A percentile compares a stretch with the other conserved stretches of the same genome.
Evolutionary conservation across 2,888 invertebrate species (phyloP).

Genomic region (Tenthredo livida): DNA sequence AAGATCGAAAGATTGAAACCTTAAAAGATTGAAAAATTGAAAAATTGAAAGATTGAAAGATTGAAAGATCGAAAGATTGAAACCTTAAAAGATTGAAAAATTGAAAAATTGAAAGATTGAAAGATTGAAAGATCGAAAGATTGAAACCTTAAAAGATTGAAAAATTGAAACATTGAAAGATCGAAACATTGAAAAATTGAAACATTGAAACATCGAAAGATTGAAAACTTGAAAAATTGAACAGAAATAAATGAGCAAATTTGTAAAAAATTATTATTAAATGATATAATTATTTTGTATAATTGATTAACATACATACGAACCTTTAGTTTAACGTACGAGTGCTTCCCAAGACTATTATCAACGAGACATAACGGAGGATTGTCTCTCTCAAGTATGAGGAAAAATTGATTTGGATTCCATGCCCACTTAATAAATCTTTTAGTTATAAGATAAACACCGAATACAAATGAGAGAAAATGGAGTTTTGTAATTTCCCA

Average conservation of each 20-base stretch:
- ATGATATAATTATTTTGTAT: not conserved
- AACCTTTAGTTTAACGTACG: constrained; percentile 84
- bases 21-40: not conserved
- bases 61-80: too few relatives aligned
- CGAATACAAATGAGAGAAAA: constrained; percentile 79
- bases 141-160: too few relatives aligned
- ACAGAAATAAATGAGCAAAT: too few relatives aligned
- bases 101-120: not conserved
- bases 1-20: too few relatives aligned
- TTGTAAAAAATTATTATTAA: not conserved
- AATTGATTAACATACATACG: not conserved
- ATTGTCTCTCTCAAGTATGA: constrained; percentile 79
- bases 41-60: not conserved
- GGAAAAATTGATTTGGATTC: constrained; percentile 78
- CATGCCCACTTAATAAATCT: constrained; percentile 79
- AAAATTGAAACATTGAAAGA: not conserved
- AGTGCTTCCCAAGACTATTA: constrained; percentile 82
- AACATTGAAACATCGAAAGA: not conserved
- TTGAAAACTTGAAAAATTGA: not conserved
- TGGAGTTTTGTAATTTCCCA: constrained; percentile 79
- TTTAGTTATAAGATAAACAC: constrained; percentile 79
- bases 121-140: too few relatives aligned
- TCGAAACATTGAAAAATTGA: not conserved
- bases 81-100: not conserved
- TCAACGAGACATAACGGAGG: constrained; percentile 83